phyloP scores from a whole-genome alignment of 2,113 vertebrate species.

The Pelecanoides urinatrix region DNA sequence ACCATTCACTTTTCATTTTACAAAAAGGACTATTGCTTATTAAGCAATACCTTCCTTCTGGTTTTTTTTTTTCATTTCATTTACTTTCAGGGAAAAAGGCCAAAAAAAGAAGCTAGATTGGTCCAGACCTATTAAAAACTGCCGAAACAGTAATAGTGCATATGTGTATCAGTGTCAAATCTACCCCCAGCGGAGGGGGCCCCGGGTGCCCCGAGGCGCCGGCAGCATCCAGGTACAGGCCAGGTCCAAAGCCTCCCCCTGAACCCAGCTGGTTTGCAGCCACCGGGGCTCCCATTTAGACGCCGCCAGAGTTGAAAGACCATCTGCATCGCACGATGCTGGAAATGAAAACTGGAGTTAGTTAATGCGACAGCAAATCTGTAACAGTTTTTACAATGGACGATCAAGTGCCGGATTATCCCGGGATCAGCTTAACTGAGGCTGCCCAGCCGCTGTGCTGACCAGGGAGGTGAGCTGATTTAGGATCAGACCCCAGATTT shows the following conservation, averaged over 20 bases:
- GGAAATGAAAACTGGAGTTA: rapidly evolving
- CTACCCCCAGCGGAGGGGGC: rapidly evolving
- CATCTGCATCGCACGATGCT: not conserved
- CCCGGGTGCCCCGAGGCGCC: not conserved
- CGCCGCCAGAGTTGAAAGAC: not conserved
- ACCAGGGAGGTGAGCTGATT: too few relatives aligned
- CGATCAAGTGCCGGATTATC: not conserved
- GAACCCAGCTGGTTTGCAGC: not conserved
- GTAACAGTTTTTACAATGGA: rapidly evolving
- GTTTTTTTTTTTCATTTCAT: rapidly evolving
- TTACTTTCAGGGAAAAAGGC: not conserved
- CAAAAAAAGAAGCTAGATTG: not conserved
- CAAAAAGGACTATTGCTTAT: not conserved
- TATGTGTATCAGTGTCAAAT: rapidly evolving
- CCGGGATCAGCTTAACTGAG: not conserved
- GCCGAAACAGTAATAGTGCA: rapidly evolving
- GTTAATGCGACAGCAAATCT: not conserved
- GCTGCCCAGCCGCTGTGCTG: not conserved
- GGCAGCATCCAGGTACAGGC: too few relatives aligned
- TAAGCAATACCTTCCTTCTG: not conserved
- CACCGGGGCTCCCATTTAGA: not conserved
- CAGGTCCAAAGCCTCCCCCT: not conserved
- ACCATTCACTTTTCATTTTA: not conserved
- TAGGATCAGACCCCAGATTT: not conserved
- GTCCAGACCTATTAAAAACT: not conserved